phyloP scores from a whole-genome alignment of 2,113 vertebrate genomes.

The Nestor notabilis region DNA sequence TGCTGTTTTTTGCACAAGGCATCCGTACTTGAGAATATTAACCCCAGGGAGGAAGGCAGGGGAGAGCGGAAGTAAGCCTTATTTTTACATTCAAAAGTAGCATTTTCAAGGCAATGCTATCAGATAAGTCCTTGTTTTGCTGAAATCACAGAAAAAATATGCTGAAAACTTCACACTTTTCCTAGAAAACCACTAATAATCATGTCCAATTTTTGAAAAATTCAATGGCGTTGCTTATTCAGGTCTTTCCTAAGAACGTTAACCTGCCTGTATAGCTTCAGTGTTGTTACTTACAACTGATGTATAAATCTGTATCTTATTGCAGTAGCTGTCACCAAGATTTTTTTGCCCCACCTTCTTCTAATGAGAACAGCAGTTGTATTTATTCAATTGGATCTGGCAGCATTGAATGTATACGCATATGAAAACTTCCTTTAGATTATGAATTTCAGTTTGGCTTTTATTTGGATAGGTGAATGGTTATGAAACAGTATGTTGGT shows the following conservation, averaged over 20 bases:
- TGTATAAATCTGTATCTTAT: neutral
- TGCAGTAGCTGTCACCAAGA: neutral
- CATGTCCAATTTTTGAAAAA: neutral
- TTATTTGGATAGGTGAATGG: neutral
- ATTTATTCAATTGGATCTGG: neutral
- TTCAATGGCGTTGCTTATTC: neutral
- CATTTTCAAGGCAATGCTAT: neutral
- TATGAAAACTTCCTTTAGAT: neutral
- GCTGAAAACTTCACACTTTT: neutral
- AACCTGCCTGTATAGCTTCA: neutral
- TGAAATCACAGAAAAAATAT: neutral
- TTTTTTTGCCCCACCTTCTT: neutral
- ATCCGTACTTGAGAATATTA: neutral
- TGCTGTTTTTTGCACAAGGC: neutral
- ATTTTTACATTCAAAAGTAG: neutral
- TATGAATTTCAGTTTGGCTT: neutral
- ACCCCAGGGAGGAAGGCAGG: neutral
- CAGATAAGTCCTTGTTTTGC: neutral
- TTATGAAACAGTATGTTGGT: neutral
- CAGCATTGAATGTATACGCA: neutral
- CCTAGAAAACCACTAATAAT: neutral
- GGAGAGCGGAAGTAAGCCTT: neutral
- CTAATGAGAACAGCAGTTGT: neutral
- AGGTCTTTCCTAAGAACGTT: neutral
- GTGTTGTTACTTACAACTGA: neutral